Conservation (phyloP, 1,140 invertebrate species). For the Heliconius hermathena region DNA sequence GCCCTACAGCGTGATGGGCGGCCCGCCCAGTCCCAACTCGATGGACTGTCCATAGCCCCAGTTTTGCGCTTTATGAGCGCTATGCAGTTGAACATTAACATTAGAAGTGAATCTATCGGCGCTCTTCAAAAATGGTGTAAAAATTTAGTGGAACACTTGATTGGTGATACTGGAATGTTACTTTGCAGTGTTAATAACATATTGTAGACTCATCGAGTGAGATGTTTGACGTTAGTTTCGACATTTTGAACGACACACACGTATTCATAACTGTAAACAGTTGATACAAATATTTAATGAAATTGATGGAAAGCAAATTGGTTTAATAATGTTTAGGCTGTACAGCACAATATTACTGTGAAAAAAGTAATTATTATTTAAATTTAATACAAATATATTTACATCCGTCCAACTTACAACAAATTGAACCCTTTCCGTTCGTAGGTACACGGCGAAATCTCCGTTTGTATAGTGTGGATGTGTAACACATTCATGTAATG, state of each 20-base stretch:
- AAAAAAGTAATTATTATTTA: constrained; percentile 8
- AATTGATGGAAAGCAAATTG: background rate
- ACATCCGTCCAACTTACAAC: constrained; percentile 37
- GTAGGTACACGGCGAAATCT: background rate
- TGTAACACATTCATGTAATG: background rate
- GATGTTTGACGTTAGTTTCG: background rate
- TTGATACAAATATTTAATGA: background rate
- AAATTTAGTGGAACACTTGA: constrained; percentile 38
- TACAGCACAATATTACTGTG: background rate
- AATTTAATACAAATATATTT: constrained; percentile 21
- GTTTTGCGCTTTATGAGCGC: constrained; percentile 77
- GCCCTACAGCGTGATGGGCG: constrained; percentile 77
- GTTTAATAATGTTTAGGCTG: background rate
- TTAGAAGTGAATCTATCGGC: constrained; percentile 40
- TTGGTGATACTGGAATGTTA: constrained; percentile 21
- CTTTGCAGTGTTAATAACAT: constrained; percentile 2
- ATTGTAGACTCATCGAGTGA: background rate
- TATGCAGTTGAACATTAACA: constrained; percentile 50
- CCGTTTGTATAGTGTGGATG: background rate
- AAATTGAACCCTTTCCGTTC: background rate
- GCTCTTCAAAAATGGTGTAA: constrained; percentile 43
- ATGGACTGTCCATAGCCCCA: constrained; percentile 79
- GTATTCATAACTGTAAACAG: background rate
- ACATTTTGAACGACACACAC: background rate
- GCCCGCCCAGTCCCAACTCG: constrained; percentile 74